phyloP scores from a whole-genome alignment of 2,888 invertebrate genomes.

The Caenorhabditis sp. region DNA sequence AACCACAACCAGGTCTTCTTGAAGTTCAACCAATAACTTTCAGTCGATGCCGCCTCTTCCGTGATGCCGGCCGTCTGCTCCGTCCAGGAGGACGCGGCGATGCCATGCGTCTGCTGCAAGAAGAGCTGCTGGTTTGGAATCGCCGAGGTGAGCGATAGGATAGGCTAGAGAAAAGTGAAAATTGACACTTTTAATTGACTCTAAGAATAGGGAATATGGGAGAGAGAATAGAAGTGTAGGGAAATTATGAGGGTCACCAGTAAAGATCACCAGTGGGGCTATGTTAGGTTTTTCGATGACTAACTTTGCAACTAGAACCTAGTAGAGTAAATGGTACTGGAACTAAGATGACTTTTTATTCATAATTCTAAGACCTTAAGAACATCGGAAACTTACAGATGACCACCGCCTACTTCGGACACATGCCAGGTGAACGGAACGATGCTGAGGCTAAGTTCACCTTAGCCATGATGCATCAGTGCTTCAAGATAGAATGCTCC shows the following conservation, averaged over 20 bases:
- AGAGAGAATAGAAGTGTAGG: too few species aligned
- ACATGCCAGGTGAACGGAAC: conserved; percentile 49
- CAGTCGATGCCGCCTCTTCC: conserved; percentile 21
- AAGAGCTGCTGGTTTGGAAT: conserved; percentile 47
- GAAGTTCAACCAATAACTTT: not conserved
- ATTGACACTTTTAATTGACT: conserved; percentile 5
- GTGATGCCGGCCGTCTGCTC: conserved; percentile 50
- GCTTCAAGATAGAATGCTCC: conserved; percentile 37
- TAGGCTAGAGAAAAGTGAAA: not conserved
- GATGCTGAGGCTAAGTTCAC: conserved; percentile 48
- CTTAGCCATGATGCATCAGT: conserved; percentile 48
- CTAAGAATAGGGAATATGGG: conserved; percentile 21
- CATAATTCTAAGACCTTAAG: too few species aligned
- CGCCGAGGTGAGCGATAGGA: conserved; percentile 47
- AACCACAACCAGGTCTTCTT: too few species aligned
- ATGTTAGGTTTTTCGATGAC: too few species aligned
- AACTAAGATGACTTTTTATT: too few species aligned
- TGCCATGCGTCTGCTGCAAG: conserved; percentile 50
- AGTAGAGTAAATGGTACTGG: too few species aligned
- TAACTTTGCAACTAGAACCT: too few species aligned
- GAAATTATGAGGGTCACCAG: too few species aligned
- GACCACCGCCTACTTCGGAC: conserved; percentile 55
- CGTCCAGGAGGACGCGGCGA: conserved; percentile 18
- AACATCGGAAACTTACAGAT: too few species aligned
- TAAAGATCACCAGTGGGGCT: too few species aligned